Base-by-base conservation (phyloP, 1,140 invertebrate genomes). In the Orussus abietinus region DNA sequence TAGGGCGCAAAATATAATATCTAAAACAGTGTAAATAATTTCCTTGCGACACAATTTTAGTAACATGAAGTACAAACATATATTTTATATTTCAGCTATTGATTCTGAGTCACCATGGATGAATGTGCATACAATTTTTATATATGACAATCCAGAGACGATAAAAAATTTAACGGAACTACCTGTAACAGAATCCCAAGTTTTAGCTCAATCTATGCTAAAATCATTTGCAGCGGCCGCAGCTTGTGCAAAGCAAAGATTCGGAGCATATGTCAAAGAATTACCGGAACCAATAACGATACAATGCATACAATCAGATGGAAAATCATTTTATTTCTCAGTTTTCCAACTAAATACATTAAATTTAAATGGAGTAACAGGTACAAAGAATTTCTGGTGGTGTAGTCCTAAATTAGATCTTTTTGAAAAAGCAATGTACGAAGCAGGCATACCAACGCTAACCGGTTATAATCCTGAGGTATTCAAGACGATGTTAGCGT, bases 311-410 rank as follows among this genome's bases (percentile, higher is more conserved):
- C 85, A 91, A 33, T 82, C 83, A 1, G 82, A 91, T 60, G 81
- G 86, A 10, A 70, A 79, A 41, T 62, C 72, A 5, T 89, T 88
- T 57, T 81, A 90, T 58, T 92, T 93, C 65, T 82, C 83, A 6
- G 78, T 89, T 22, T 81, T 88, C 47, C 89, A 94, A 69, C 69
- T 95, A n/a, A 93, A 94, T 58, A 91, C 88, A 2, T 66, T 92
- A 12, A 74, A 88, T 65, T 49, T 88, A 3, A 73, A 80, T 59
- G 72, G 75, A 3, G 59, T 38, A 17, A 68, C 78, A 19, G 79
- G 79, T n/a, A 64, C 75, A 2, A 89, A 83, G 59, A 94, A 95
- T 69, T 77, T 86, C 49, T 88, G 84, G 78, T 94, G 87, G 77
- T 75, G 80, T 41, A 77, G 79, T 30, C 77, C 79, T 13, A 71